phyloP scores from a whole-genome alignment of 2,888 invertebrate genomes.

The Noctua janthina region DNA sequence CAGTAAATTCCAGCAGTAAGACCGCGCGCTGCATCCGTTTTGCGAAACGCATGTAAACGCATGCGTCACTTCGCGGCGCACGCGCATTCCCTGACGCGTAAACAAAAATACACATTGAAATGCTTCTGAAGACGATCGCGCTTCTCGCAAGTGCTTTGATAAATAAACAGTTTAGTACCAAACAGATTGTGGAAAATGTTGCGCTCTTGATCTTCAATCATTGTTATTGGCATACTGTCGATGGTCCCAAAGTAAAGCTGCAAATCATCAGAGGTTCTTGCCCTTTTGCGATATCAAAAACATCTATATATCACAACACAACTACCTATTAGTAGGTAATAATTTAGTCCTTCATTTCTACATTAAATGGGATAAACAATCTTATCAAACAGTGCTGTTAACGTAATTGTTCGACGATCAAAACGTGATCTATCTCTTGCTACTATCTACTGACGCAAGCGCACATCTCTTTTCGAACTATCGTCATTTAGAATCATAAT shows the following conservation, averaged over 20 bases:
- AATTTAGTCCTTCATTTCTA: conserved; percentile 21
- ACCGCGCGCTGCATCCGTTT: conserved; percentile 66
- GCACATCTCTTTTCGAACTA: conserved; percentile 17
- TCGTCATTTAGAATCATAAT: not conserved
- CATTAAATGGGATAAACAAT: conserved; percentile 41
- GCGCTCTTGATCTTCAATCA: conserved; percentile 23
- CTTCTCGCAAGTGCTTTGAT: conserved; percentile 58
- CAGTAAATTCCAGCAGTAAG: conserved; percentile 52
- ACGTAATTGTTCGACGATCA: conserved; percentile 41
- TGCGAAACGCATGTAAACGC: conserved; percentile 77
- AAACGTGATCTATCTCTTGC: conserved; percentile 60
- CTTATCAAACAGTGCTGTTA: conserved; percentile 47
- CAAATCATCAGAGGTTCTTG: conserved; percentile 2
- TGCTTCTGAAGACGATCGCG: conserved; percentile 55
- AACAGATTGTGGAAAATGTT: conserved; percentile 30
- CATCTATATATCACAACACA: conserved; percentile 5
- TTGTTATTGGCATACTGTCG: not conserved
- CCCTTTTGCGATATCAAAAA: conserved; percentile 4
- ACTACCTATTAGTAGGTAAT: conserved; percentile 22
- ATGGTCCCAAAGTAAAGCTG: not conserved
- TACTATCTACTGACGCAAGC: conserved; percentile 47
- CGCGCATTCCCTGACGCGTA: conserved; percentile 75
- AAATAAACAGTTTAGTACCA: conserved; percentile 59
- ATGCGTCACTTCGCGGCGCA: conserved; percentile 76
- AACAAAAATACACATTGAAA: conserved; percentile 81